Base-by-base conservation (phyloP, 2,797 vertebrate genomes). In the Antrozous pallidus region DNA sequence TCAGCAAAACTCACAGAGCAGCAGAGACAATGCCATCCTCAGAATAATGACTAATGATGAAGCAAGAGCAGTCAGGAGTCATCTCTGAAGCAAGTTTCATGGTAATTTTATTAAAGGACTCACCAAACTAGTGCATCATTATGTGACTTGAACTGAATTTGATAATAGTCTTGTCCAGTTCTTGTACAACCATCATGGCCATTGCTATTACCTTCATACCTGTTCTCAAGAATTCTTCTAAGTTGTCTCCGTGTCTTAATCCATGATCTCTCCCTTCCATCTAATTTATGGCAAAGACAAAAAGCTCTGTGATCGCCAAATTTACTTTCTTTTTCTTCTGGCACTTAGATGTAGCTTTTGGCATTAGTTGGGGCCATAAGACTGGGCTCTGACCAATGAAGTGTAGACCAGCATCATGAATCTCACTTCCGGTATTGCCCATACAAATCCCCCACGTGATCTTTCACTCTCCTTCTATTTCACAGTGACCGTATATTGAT, bases 241-340 rank as follows among this genome's bases (percentile, higher is more conserved):
- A 90, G 69, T 78, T 33, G 17, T 77, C 26, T 94, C 31, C 28
- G 33, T 49, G 2, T 73, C 79, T 92, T 54, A 6, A 10, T 67
- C 42, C 70, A 78, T 81, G 63, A 78, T 17, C 56, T 86, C 22
- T 82, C 83, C 12, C 18, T 91, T 54, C 47, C 38, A 49, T 54
- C 7, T 26, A 33, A 10, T 33, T 17, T 74, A 9, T 65, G 63
- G 22, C n/a, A 90, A 51, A 87, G 81, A 51, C 12, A 40, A 77
- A 94, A 63, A 26, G 13, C 8, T 77, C 13, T 49, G 6, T 80
- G 10, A 31, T 73, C 40, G 63, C 73, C 71, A 90, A 61, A 84
- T 73, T 67, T 6, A 51, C 74, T 92, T 81, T 61, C 36, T 87
- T 88, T 96, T 40, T 47, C 33, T 90, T 82, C 63, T 78, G 18